Percentiles rank a stretch among this genome's conserved stretches.
phyloP scores from a whole-genome alignment of 2,113 vertebrate genomes.

The Laticauda laticaudata region DNA sequence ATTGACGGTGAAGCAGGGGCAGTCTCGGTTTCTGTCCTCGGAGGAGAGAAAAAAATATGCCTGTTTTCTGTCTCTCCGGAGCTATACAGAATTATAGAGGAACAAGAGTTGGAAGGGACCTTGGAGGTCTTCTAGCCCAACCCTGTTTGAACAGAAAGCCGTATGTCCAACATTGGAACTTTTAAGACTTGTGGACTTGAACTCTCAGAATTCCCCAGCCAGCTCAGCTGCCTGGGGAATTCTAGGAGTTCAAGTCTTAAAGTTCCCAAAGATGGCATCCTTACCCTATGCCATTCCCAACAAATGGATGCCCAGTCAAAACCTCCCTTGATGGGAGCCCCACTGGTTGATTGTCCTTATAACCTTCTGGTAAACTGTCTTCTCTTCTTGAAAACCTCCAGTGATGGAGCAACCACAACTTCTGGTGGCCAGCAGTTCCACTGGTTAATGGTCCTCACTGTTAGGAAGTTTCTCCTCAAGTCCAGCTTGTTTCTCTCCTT shows the following conservation, averaged over 20 bases:
- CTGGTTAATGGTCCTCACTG: not conserved
- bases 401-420: not conserved
- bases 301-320: no score
- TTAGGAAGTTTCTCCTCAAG: not conserved
- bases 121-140: not conserved
- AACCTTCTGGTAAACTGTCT: no score
- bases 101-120: not conserved
- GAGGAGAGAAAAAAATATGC: not conserved
- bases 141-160: no score
- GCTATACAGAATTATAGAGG: not conserved
- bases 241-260: no score
- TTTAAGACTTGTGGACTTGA: not conserved
- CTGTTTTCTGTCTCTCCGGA: not conserved
- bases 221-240: no score
- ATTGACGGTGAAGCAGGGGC: rapidly evolving
- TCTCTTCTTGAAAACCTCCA: not conserved
- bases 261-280: no score
- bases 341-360: not conserved
- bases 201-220: not conserved
- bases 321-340: no score
- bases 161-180: not conserved
- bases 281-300: no score
- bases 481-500: not conserved
- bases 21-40: not conserved
- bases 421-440: not conserved